Conservation (phyloP, 92 coral and sea anemone genomes). For the Micromussa lordhowensis region DNA sequence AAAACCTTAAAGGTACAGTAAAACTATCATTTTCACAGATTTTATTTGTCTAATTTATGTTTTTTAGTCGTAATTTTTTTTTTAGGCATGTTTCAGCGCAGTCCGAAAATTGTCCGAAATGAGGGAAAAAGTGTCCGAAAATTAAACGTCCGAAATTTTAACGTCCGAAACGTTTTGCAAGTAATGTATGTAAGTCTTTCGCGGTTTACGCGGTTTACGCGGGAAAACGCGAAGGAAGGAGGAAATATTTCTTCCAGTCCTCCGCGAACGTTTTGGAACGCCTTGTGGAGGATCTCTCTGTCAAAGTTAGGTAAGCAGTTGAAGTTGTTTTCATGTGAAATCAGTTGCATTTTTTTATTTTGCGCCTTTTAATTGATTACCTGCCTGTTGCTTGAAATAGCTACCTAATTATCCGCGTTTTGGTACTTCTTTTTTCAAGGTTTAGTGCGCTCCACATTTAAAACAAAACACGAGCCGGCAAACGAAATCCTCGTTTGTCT, state of each 20-base stretch:
- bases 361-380: neutral
- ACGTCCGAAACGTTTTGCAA: too few relatives aligned
- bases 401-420: neutral
- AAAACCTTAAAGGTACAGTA: too few relatives aligned
- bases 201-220: too few relatives aligned
- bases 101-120: too few relatives aligned
- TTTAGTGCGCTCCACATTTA: neutral
- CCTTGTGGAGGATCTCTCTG: neutral
- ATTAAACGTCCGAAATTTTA: too few relatives aligned
- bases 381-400: neutral
- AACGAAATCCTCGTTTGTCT: neutral
- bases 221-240: neutral
- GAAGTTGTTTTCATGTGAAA: neutral
- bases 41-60: too few relatives aligned
- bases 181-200: too few relatives aligned
- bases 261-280: constrained; percentile 1
- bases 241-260: neutral
- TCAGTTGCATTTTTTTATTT: neutral
- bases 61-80: too few relatives aligned
- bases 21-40: too few relatives aligned
- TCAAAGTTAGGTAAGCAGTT: neutral
- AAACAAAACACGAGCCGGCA: neutral
- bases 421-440: neutral
- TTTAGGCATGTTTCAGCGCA: too few relatives aligned
- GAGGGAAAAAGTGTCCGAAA: too few relatives aligned